Conservation (phyloP, 2,888 invertebrate species). For the Plusia festucae region DNA sequence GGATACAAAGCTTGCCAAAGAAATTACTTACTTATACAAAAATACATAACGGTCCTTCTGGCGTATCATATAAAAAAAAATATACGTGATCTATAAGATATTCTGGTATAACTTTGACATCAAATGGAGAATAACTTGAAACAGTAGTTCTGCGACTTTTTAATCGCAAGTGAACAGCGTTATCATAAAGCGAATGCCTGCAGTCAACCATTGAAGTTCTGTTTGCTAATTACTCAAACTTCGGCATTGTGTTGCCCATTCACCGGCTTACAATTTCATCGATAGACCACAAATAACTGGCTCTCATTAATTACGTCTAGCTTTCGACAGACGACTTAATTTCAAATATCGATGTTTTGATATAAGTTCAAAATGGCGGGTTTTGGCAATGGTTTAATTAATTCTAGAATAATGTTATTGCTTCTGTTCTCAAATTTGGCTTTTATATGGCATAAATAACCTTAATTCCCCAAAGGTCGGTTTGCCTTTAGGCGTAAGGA, state of each 20-base stretch:
- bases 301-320: slow-evolving; percentile 15
- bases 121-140: too few species aligned
- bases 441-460: too few species aligned
- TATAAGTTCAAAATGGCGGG: slow-evolving; percentile 26
- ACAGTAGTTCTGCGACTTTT: slow-evolving; percentile 14
- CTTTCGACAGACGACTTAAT: slow-evolving; percentile 40
- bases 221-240: slow-evolving; percentile 68
- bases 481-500: too few species aligned
- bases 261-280: slow-evolving; percentile 49
- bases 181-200: slow-evolving; percentile 23
- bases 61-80: too few species aligned
- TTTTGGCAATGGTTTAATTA: not conserved
- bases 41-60: too few species aligned
- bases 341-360: slow-evolving; percentile 26
- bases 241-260: slow-evolving; percentile 54
- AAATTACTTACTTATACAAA: too few species aligned
- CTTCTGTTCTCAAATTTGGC: not conserved
- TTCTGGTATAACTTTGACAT: too few species aligned
- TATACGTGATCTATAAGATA: too few species aligned
- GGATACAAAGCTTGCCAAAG: too few species aligned
- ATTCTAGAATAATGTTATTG: not conserved
- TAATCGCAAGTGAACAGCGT: slow-evolving; percentile 25
- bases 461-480: too few species aligned
- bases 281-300: slow-evolving; percentile 43
- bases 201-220: slow-evolving; percentile 47